phyloP scores from a whole-genome alignment of 2,113 vertebrate species.

The Glaucomys volans region DNA sequence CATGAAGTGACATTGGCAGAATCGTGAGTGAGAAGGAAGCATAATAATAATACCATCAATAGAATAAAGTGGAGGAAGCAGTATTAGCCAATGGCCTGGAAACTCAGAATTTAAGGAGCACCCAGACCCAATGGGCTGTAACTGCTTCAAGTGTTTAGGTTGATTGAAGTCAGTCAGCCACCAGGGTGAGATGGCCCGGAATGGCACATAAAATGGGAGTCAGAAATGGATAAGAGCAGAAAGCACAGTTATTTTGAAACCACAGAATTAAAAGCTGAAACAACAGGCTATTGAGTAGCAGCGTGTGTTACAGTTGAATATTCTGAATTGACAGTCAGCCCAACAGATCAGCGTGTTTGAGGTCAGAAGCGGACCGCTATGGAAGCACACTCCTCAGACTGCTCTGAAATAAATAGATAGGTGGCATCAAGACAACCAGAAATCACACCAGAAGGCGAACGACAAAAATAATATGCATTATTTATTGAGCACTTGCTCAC shows the following conservation, averaged over 20 bases:
- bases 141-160: slow-evolving; percentile 43
- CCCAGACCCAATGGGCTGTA: slow-evolving; percentile 50
- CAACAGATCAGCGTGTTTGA: neutral
- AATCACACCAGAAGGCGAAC: neutral
- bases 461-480: neutral
- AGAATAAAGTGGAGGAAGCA: neutral
- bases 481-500: neutral
- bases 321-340: neutral
- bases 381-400: neutral
- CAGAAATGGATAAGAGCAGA: neutral
- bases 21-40: neutral
- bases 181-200: neutral
- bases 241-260: slow-evolving; percentile 14
- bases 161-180: slow-evolving; percentile 41
- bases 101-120: slow-evolving; percentile 44
- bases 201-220: neutral
- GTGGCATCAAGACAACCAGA: neutral
- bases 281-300: neutral
- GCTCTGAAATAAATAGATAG: neutral
- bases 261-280: slow-evolving; percentile 47
- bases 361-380: neutral
- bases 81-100: slow-evolving; percentile 32
- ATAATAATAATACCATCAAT: neutral
- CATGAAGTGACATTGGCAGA: neutral
- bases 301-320: neutral